Evolutionary conservation across 2,797 vertebrate species (phyloP), one percentile per base, ranked within the genome.

Genomic region (Acipenser oxyrinchus): DNA sequence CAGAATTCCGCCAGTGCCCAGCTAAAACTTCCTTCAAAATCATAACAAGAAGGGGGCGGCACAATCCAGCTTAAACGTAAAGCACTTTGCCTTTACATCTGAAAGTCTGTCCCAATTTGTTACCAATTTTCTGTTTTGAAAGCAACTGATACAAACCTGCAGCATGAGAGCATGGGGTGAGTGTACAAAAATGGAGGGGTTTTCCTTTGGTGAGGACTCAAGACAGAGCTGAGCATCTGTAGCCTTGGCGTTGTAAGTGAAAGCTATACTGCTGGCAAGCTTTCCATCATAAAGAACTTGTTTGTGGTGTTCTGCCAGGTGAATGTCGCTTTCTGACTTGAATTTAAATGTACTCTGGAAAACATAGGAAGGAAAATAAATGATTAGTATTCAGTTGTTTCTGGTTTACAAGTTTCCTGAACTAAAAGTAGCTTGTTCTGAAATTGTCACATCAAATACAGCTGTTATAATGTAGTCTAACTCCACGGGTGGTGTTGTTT

Each of bases 151-250:
- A 79, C 86, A 64, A 72, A 97, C 95, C 94, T 97, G 95, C 64
- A 98, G 90, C 95, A 98, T 98, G 76, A 98, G 90, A 1, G 95
- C 95, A 68, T 98, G 95, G 0, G 95, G 95, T 0, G 95, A 98
- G 77, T 97, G 95, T 74, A 98, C 95, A 74, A 98, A 98, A 84
- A 98, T 98, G 0, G 95, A 98, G 60, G 94, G 71, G 61, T 98
- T 98, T 88, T 98, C 95, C 84, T 95, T 92, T 75, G 95, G 95
- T 69, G 95, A 98, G 4, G 95, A 98, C 80, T 98, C 95, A 77
- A 98, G 87, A 84, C 95, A 97, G 6, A 98, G 90, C 67, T 98
- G 95, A 60, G 95, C 95, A 57, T 98, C 95, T 0, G 95, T 98
- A 67, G 95, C 95, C 83, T 97, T 98, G 6, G 95, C 95, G 6